Conservation (phyloP, 2,113 vertebrate species). For the Eulemur rufifrons region DNA sequence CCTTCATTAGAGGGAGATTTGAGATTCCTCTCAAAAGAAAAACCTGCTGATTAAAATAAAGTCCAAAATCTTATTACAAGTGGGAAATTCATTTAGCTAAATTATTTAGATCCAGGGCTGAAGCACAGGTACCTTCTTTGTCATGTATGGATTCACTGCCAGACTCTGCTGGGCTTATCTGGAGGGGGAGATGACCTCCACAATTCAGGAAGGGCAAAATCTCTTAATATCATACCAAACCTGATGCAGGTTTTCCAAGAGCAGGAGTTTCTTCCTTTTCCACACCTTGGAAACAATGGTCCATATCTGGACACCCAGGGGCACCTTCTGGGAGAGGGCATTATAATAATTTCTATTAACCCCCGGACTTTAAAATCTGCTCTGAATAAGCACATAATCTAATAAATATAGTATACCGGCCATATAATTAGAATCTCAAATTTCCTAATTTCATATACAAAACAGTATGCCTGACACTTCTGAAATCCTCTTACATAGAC, state of each 20-base stretch:
- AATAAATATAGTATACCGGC: neutral
- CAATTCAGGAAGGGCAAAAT: neutral
- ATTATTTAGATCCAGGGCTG: neutral
- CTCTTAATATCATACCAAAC: neutral
- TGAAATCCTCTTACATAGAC: neutral
- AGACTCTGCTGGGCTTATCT: neutral
- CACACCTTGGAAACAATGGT: neutral
- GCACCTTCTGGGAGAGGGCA: neutral
- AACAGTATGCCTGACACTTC: neutral
- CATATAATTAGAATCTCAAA: neutral
- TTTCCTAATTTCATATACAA: neutral
- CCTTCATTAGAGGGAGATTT: slow-evolving; percentile 30
- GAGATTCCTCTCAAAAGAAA: slow-evolving; percentile 32
- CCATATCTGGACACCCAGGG: neutral
- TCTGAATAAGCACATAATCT: neutral
- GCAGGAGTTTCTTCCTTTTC: neutral
- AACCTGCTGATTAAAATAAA: slow-evolving; percentile 34
- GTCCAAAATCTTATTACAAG: neutral
- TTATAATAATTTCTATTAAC: neutral
- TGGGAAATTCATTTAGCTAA: neutral
- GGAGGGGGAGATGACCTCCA: neutral
- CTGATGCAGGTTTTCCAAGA: neutral
- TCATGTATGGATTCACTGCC: neutral
- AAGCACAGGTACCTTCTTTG: neutral
- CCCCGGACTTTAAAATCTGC: neutral